These are phyloP conservation scores for Anadara kagoshimensis DNA, from an alignment of 1,140 invertebrate species.

Conservation along the genomic window DNA sequence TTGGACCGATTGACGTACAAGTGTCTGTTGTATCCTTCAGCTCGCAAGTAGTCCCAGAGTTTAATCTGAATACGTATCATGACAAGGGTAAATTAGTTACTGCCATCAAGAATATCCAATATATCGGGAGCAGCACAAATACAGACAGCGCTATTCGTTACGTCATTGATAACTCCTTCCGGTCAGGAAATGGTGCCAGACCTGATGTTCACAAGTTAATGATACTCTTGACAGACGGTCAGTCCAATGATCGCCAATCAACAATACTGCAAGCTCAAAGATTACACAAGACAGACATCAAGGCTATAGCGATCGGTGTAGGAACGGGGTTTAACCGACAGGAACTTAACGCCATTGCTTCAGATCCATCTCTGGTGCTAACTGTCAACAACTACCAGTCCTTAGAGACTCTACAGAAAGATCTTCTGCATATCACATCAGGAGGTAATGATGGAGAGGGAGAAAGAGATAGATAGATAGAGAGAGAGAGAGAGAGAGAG, in stretches of 20 bases:
- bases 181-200: conserved; percentile 33
- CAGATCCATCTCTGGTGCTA: conserved; percentile 33
- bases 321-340: conserved; percentile 23
- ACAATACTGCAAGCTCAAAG: conserved; percentile 15
- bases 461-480: too few relatives aligned
- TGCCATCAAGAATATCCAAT: conserved; percentile 37
- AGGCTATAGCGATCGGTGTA: conserved; percentile 32
- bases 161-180: conserved; percentile 33
- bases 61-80: conserved; percentile 47
- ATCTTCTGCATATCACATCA: too few relatives aligned
- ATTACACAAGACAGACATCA: conserved; percentile 17
- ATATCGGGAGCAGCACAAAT: conserved; percentile 40
- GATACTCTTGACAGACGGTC: conserved; percentile 57
- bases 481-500: too few relatives aligned
- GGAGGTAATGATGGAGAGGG: too few relatives aligned
- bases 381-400: conserved; percentile 14
- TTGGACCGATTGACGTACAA: conserved; percentile 47
- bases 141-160: conserved; percentile 47
- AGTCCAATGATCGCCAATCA: conserved; percentile 25
- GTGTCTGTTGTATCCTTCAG: conserved; percentile 50
- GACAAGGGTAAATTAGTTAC: conserved; percentile 38
- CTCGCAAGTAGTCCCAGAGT: conserved; percentile 26
- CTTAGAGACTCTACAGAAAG: too few relatives aligned
- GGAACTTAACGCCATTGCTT: conserved; percentile 37
- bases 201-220: conserved; percentile 42